A percentile compares a stretch with the other conserved stretches of the same genome.
These are phyloP conservation scores for Ditylenchus dipsaci DNA, from an alignment of 1,140 invertebrate genomes.

Conservation along the genomic window DNA sequence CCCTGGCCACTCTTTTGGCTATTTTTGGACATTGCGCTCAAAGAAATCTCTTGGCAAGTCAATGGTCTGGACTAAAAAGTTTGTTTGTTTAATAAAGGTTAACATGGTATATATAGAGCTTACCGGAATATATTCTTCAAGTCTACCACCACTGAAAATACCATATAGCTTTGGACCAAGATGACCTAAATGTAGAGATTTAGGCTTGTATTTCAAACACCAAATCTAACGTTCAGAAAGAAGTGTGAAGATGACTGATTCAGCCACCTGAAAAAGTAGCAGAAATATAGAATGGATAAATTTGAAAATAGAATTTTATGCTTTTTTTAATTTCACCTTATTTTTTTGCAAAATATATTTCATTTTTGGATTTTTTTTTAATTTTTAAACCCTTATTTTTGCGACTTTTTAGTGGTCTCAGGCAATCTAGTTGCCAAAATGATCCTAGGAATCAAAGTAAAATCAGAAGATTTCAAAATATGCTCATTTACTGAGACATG, in stretches of 20 bases:
- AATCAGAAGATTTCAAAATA: too few species aligned
- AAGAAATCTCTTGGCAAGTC: constrained; percentile 48
- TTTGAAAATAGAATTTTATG: too few species aligned
- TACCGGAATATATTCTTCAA: constrained; percentile 92
- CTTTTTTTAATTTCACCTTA: too few species aligned
- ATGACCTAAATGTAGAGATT: constrained; percentile 54
- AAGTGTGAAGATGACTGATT: constrained; percentile 57
- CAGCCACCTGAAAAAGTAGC: constrained; percentile 30
- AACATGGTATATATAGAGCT: constrained; percentile 43
- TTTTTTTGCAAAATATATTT: too few species aligned
- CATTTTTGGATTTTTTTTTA: too few species aligned
- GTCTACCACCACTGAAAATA: constrained; percentile 85
- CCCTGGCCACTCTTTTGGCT: constrained; percentile 53
- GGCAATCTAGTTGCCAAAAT: too few species aligned
- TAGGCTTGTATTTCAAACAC: too few species aligned
- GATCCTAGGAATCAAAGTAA: too few species aligned
- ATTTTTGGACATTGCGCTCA: constrained; percentile 52
- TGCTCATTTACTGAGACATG: too few species aligned
- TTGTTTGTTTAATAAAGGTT: not conserved
- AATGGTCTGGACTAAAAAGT: constrained; percentile 52
- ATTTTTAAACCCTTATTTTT: too few species aligned
- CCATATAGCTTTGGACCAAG: constrained; percentile 90
- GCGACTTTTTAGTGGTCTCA: too few species aligned
- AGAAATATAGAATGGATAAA: too few species aligned
- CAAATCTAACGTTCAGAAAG: constrained; percentile 68